Base-by-base conservation (phyloP, 35 echinoderm and acorn worm genomes). In the Lytechinus pictus region DNA sequence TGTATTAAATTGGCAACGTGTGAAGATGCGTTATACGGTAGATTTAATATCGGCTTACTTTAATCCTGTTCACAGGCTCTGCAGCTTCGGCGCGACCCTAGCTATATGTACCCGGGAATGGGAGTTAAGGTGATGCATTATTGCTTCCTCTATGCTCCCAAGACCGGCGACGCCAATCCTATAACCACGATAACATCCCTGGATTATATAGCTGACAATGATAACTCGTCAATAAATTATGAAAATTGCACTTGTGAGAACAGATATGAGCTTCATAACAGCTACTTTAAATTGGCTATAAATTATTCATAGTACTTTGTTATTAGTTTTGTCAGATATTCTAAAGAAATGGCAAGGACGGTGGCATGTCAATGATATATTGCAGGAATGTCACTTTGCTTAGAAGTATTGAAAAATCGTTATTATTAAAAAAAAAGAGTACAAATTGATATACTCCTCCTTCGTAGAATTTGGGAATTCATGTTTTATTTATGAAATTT, bases 21-120 rank as follows among this genome's bases (percentile, higher is more conserved):
- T 79, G 66, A 79, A 79, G 66, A 79, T 24, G 66, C 16, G 66
- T 79, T 79, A 79, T 79, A 14, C 66, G 66, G 66, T 79, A 79
- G 66, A 79, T 79, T 79, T 79, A 79, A 79, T 79, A 79, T 79
- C 66, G 66, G 66, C 66, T 79, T 79, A 79, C 66, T 79, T 79
- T 79, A 79, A 79, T 79, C 66, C 66, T 79, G 21, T 79, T 19
- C 66, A 19, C 66, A 79, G 66, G 66, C 66, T 79, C 66, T 79
- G 66, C 14, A 79, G 19, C 66, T 24, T 24, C 0, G 5, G 66
- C 19, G 12, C 16, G 19, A 79, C 66, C 66, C n/a, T 13, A 21
- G 61, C 16, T 79, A 24, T 19, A 24, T 79, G 19, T n/a, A 79
- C 21, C 33, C 33, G 33, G 33, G 33, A 44, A 44, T 44, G 33